Evolutionary conservation across 1,140 invertebrate species (phyloP).

Genomic region (Ericerus pela): DNA sequence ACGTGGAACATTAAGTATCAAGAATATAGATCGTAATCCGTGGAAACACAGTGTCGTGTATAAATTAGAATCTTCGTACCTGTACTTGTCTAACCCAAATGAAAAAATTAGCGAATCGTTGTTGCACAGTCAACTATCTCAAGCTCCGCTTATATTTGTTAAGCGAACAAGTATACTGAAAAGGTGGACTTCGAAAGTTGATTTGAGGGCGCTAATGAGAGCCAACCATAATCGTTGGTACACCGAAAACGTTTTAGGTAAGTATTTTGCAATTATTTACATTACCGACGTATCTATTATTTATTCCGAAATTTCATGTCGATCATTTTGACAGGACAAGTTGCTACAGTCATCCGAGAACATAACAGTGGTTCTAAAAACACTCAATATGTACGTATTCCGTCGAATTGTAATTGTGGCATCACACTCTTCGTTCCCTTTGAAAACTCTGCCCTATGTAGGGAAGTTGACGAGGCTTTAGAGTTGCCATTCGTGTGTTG

Average conservation of each 20-base stretch:
- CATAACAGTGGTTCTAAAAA: neutral
- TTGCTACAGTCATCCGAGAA: neutral
- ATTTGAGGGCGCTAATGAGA: neutral
- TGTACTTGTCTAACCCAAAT: neutral
- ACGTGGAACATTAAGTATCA: neutral
- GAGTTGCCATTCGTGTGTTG: neutral
- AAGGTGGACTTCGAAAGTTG: neutral
- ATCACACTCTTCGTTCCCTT: neutral
- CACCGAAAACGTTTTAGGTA: neutral
- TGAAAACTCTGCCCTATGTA: neutral
- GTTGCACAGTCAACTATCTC: neutral
- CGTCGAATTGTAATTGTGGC: neutral
- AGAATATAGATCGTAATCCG: neutral
- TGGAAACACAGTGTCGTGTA: neutral
- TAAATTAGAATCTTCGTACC: neutral
- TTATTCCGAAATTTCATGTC: neutral
- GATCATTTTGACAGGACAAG: neutral
- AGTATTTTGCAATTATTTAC: neutral
- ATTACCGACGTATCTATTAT: neutral
- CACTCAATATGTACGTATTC: neutral
- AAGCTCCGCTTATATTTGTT: neutral
- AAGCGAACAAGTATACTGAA: neutral
- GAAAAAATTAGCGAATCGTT: neutral
- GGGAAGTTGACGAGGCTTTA: neutral
- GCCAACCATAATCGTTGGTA: neutral